phyloP scores from a whole-genome alignment of 2,113 vertebrate genomes.

The Chloropsis hardwickii region DNA sequence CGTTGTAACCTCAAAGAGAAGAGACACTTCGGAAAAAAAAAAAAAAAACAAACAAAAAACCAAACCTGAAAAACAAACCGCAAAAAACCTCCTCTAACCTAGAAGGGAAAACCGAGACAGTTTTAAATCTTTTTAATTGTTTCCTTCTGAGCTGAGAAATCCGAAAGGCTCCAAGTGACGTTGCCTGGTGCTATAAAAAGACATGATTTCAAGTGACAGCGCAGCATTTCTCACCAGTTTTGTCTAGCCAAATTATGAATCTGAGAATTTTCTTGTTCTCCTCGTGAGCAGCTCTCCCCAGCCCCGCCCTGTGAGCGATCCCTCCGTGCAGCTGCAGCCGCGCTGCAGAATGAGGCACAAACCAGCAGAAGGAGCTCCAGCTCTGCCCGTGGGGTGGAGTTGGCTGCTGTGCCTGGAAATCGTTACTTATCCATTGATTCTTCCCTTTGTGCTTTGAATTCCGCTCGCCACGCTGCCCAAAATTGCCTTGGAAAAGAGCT shows the following conservation, averaged over 20 bases:
- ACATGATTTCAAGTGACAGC: background rate
- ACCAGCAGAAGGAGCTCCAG: conserved; percentile 69
- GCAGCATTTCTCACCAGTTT: conserved; percentile 13
- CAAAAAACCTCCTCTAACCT: background rate
- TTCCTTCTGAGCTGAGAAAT: conserved; percentile 8
- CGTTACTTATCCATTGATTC: background rate
- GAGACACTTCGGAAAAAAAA: background rate
- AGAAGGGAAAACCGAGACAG: background rate
- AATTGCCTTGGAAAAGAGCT: background rate
- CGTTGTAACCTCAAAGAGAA: background rate
- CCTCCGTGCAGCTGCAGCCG: background rate
- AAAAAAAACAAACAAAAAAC: background rate
- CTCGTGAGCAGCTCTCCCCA: background rate
- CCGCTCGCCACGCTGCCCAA: background rate
- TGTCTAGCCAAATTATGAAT: background rate
- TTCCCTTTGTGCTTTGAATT: background rate
- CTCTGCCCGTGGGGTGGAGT: background rate
- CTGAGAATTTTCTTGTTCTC: background rate
- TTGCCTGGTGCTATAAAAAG: conserved; percentile 27
- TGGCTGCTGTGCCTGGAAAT: background rate
- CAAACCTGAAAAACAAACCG: background rate
- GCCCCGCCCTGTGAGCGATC: background rate
- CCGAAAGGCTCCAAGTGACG: background rate
- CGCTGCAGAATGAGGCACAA: conserved; percentile 2
- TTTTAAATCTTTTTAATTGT: background rate